Conservation (phyloP, 2,113 vertebrate genomes). For the Scophthalmus maximus region DNA sequence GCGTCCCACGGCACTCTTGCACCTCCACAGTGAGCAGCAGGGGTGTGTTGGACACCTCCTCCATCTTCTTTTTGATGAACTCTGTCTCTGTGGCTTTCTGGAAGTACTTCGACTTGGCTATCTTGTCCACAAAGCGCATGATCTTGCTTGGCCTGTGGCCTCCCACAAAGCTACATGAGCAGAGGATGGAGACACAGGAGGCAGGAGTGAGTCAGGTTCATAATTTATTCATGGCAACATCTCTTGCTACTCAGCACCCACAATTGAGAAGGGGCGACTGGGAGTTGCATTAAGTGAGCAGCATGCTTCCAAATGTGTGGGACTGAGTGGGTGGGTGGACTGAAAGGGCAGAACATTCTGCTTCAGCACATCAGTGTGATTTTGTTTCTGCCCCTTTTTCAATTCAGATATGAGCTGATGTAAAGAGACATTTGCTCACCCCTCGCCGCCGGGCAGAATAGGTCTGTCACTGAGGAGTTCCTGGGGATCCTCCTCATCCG, state of each 20-base stretch:
- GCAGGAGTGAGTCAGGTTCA: conserved; percentile 75
- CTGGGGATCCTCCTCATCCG: conserved; percentile 93
- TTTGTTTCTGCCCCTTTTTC: conserved; percentile 23
- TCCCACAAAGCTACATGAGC: conserved; percentile 86
- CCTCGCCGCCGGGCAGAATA: conserved; percentile 85
- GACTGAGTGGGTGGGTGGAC: conserved; percentile 43
- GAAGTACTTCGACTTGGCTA: conserved; percentile 99
- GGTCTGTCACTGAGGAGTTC: conserved; percentile 89
- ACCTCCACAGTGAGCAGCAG: conserved; percentile 97
- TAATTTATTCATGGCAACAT: conserved; percentile 76
- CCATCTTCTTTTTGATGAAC: conserved; percentile 99
- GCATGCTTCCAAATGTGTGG: conserved; percentile 38
- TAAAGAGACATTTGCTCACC: conserved; percentile 82
- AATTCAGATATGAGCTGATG: conserved; percentile 1
- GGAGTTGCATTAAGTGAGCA: conserved; percentile 60
- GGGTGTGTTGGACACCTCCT: conserved; percentile 98
- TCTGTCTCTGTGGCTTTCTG: conserved; percentile 99
- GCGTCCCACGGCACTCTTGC: conserved; percentile 92
- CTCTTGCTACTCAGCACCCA: conserved; percentile 61
- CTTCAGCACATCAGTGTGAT: conserved; percentile 27
- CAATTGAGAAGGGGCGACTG: conserved; percentile 36
- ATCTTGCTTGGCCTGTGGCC: conserved; percentile 97
- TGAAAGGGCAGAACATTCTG: conserved; percentile 32
- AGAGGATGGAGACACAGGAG: conserved; percentile 30
- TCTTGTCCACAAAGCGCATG: conserved; percentile 99